Evolutionary conservation across 1,140 invertebrate genomes (phyloP).

Genomic region (Oryctes rhinoceros): DNA sequence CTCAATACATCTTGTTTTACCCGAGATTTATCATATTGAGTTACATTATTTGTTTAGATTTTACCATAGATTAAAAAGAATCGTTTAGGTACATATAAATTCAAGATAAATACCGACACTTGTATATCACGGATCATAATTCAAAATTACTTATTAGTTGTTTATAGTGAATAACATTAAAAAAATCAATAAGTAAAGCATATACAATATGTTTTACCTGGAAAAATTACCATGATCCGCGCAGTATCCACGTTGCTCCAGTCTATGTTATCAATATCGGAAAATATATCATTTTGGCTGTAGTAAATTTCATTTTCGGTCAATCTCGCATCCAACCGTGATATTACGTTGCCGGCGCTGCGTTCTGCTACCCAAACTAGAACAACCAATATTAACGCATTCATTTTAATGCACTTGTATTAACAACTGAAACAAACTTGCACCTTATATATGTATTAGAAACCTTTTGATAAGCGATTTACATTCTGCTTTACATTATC

Average conservation of each 20-base stretch:
- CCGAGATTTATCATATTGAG: too few relatives aligned
- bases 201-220: constrained; percentile 1
- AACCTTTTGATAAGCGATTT: constrained; percentile 11
- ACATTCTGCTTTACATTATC: constrained; percentile 11
- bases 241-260: neutral
- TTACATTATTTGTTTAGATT: too few relatives aligned
- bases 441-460: constrained; percentile 15
- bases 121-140: too few relatives aligned
- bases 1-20: too few relatives aligned
- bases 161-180: too few relatives aligned
- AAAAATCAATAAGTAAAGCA: too few relatives aligned
- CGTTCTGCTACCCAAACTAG: neutral
- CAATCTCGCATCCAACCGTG: neutral
- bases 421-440: neutral
- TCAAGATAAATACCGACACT: too few relatives aligned
- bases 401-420: constrained; percentile 17
- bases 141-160: too few relatives aligned
- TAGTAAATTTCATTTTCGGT: constrained; percentile 15
- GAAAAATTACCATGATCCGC: neutral
- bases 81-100: too few relatives aligned
- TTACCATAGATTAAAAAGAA: too few relatives aligned
- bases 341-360: neutral
- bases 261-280: neutral
- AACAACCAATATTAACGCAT: neutral
- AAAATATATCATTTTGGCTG: neutral